Percentiles rank a stretch among this genome's conserved stretches.
These are phyloP conservation scores for Pseudolaguvia tuberculata DNA, from an alignment of 2,113 vertebrate genomes.

Conservation along the genomic window DNA sequence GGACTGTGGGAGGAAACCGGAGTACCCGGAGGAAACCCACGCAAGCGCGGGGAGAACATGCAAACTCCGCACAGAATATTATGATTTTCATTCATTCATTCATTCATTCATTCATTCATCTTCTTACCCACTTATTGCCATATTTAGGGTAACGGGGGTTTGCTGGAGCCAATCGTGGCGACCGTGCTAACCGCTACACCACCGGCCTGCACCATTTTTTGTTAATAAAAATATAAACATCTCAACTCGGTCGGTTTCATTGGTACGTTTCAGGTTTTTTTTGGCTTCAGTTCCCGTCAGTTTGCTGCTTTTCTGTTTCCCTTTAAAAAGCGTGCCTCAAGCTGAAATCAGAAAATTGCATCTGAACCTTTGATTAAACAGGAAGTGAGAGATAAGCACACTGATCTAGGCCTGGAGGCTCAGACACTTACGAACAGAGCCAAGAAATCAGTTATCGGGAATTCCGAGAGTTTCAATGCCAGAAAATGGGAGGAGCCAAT, in stretches of 20 bases:
- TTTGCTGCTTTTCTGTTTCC: slow-evolving; percentile 11
- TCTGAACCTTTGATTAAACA: slow-evolving; percentile 37
- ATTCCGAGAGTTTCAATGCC: background rate
- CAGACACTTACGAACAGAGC: background rate
- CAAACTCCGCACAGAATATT: too few species aligned
- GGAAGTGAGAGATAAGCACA: slow-evolving; percentile 37
- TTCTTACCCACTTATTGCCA: too few species aligned
- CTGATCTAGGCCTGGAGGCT: background rate
- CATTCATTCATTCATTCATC: too few species aligned
- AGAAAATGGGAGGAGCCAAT: background rate
- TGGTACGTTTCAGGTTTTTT: background rate
- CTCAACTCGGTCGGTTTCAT: slow-evolving; percentile 15
- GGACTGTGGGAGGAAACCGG: too few species aligned
- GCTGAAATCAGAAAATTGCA: slow-evolving; percentile 38
- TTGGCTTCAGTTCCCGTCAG: slow-evolving; percentile 2
- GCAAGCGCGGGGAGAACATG: too few species aligned
- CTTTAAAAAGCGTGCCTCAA: background rate
- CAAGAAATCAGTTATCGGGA: slow-evolving; percentile 2
- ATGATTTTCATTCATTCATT: too few species aligned
- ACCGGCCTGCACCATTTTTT: too few species aligned
- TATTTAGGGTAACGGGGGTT: too few species aligned
- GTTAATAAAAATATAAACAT: too few species aligned
- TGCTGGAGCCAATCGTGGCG: too few species aligned
- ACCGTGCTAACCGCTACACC: too few species aligned
- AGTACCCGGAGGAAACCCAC: too few species aligned